phyloP scores from a whole-genome alignment of 2,113 vertebrate genomes.

The Varanus komodoensis region DNA sequence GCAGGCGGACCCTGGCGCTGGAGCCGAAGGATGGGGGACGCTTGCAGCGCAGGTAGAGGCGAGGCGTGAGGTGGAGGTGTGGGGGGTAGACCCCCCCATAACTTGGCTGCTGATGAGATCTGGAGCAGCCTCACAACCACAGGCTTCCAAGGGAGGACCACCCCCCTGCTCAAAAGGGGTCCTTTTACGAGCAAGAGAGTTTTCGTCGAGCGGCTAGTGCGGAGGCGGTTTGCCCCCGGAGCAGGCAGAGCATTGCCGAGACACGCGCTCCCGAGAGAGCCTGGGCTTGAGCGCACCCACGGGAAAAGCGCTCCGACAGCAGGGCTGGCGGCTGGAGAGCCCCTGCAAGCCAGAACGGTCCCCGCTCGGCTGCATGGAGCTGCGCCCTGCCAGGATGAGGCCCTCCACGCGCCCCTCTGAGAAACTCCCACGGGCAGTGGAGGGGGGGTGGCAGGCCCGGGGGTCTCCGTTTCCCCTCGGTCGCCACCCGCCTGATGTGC shows the following conservation, averaged over 20 bases:
- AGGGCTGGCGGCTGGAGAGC: no score
- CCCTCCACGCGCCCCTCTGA: no score
- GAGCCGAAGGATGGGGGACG: no score
- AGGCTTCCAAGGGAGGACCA: not conserved
- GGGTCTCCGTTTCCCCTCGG: conserved; percentile 37
- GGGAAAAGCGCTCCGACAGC: no score
- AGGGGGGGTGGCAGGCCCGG: not conserved
- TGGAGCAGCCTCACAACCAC: not conserved
- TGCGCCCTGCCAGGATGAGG: not conserved
- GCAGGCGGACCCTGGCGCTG: no score
- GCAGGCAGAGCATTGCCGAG: no score
- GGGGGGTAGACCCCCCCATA: not conserved
- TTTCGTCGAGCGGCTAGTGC: no score
- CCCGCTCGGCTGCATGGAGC: no score
- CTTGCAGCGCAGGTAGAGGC: not conserved
- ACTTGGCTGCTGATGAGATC: not conserved
- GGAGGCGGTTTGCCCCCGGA: no score
- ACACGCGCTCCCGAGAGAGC: no score
- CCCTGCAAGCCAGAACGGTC: no score
- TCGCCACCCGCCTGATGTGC: conserved; percentile 62
- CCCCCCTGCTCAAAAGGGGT: not conserved
- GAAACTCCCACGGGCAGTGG: not conserved
- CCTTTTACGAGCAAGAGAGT: not conserved
- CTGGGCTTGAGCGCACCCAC: no score
- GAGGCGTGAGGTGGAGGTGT: not conserved